These are phyloP conservation scores for Apodemia hepburni DNA, from an alignment of 2,888 invertebrate species.

Conservation along the genomic window DNA sequence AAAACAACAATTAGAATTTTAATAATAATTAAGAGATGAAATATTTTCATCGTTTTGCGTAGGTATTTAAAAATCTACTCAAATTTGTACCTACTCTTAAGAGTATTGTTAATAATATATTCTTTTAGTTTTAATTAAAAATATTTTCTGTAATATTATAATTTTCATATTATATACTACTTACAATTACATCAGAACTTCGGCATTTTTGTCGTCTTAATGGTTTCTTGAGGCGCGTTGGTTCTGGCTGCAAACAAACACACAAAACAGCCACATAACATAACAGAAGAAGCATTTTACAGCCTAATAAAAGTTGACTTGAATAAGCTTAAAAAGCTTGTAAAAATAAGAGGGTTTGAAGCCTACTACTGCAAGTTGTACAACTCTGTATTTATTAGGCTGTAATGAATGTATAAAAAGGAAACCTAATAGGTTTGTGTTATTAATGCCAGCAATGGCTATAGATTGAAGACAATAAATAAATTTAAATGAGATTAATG, in stretches of 20 bases:
- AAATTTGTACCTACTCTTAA: no score
- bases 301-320: slow-evolving; percentile 1
- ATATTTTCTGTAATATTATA: neutral
- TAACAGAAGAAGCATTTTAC: slow-evolving; percentile 6
- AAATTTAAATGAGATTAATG: no score
- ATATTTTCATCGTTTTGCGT: no score
- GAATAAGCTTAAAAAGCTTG: neutral
- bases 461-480: no score
- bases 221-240: slow-evolving; percentile 63
- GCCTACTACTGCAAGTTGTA: neutral
- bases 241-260: slow-evolving; percentile 63
- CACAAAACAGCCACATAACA: slow-evolving; percentile 27
- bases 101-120: no score
- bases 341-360: neutral
- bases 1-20: no score
- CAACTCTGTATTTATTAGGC: neutral
- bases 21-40: no score
- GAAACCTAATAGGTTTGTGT: neutral
- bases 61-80: no score
- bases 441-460: neutral
- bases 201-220: slow-evolving; percentile 72
- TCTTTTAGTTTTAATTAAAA: neutral
- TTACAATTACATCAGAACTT: slow-evolving; percentile 68
- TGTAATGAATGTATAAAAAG: slow-evolving; percentile 11
- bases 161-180: neutral